Base-by-base conservation (phyloP, 2,113 vertebrate genomes). In the Sigmodon hispidus region DNA sequence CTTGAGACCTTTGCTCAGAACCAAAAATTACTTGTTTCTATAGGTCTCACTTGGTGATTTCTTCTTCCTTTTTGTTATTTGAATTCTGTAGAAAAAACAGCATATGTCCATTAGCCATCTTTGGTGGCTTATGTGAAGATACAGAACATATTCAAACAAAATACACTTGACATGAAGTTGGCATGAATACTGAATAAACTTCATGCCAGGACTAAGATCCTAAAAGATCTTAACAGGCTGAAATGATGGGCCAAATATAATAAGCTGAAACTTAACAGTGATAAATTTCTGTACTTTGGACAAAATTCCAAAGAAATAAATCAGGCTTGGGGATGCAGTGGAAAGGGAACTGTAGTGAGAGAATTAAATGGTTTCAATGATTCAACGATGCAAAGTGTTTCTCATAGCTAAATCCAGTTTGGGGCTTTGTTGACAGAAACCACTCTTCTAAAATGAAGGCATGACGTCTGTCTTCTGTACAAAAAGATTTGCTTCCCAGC, bases 211-310 rank as follows among this genome's bases (percentile, higher is more conserved):
- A 94, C 59, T 65, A 86, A 95, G 92, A 94, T 94, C 84, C 90
- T 83, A 73, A 94, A 94, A 94, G 97, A 94, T 94, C 90, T 79
- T 88, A 95, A 95, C 94, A 96, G 86, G 92, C 81, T 96, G 88
- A 90, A 93, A 73, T 90, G 79, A 97, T 86, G 92, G 59, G 94
- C 96, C 96, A 98, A 94, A 94, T 94, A 90, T 90, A 97, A 92
- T 81, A 95, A 88, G 76, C 65, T 83, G 88, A 96, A 97, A 81
- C 45, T 92, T 94, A 81, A 85, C 70, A 89, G 85, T 50, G 43
- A 95, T 67, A 70, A 85, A 85, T 85, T 76, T 88, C 80, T 90
- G 34, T 69, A 43, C 55, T 90, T 95, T 77, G 65, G 90, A 94
- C 57, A 96, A 93, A 95, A 83, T 90, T 95, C 84, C 90, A 96